Base-by-base conservation (phyloP, 2,113 vertebrate species). In the Zosterops hypoxanthus region DNA sequence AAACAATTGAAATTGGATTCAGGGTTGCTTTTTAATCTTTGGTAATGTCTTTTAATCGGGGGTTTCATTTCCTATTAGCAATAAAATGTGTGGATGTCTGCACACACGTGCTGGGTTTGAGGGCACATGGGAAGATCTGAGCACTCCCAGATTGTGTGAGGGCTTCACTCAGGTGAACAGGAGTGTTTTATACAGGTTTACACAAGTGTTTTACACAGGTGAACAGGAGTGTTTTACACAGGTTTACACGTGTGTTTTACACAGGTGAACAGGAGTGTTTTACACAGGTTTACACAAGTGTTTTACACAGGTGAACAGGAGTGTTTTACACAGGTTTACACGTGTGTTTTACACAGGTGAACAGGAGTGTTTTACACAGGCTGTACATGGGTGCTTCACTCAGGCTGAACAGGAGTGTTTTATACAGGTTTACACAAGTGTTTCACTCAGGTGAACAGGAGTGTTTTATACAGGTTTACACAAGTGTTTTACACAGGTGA, bases 1-100 rank as follows among this genome's bases (percentile, higher is more conserved):
- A 96, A 95, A 97, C 93, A 92, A 96, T 93, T 96, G 88, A 91
- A 97, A 97, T 92, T 61, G 92, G 95, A 95, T 90, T 94, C 85
- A 6, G 33, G 56, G 93, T 83, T 95, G 56, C 61, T 86, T 92
- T 92, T 94, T 95, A 64, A 82, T 92, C 90, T 94, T 34, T 49
- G 91, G 72, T 92, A 95, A 91, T 82, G 88, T 88, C 85, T 96
- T 96, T 93, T 93, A 92, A 95, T 97, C 73, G 55, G 85, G 91
- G 82, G 91, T 88, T 92, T 94, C 90, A 92, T 95, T 96, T 94
- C 85, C 86, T 81, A 80, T 47, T 80, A 44, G 90, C 69, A 86
- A 25, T 42, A 71, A 80, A 88, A 90, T n/a, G 64, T 9, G 81
- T 31, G 72, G 59, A 36, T 33, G 64, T 22, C 26, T 20, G 59